Evolutionary conservation across 2,888 invertebrate genomes (phyloP), one percentile per base, ranked within the genome.

Genomic region (Rhimphoctona megacephalus): DNA sequence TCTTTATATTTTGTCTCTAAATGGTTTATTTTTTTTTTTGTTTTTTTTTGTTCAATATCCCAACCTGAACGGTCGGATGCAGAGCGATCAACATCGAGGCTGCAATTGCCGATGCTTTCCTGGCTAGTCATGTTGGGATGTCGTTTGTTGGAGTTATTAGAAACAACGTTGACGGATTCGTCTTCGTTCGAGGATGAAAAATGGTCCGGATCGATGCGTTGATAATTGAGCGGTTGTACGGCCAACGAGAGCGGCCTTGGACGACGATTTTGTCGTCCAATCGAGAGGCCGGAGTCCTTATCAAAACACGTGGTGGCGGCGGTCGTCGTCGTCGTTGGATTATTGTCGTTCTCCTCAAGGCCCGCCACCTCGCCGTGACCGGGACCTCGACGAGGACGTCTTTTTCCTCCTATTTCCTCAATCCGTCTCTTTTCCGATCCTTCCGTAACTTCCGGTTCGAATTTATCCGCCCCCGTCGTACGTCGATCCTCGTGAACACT

Each of bases 31-130:
- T 57, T 66, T 17, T 36, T 36, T 36, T 36, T 36, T 36, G 3
- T 36, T 36, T 36, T 25, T 67, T 81, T 64, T 61, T 46, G 6
- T 73, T 43, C 25, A 30, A 36, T 66, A 67, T 70, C 69, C 94
- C 90, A 94, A 94, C 94, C 94, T 94, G 94, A 94, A 92, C 94
- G 94, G 91, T 94, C 94, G 92, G 94, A 94, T 78, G 93, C 93
- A 83, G 94, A 94, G 64, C 96, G 97, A 93, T 98, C 97, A 94
- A 97, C 97, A 94, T 98, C 98, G 92, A 98, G 95, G 90, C 98
- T 98, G 95, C 98, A 98, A 95, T 97, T 97, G 91, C 98, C 98
- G 92, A 98, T 98, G 82, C 98, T 98, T 94, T 98, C 98, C 95
- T 94, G 94, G 90, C 94, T 94, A 83, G 94, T 94, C 94, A 94